Conservation (phyloP, 2,797 vertebrate species). For the Scarus forsteni region DNA sequence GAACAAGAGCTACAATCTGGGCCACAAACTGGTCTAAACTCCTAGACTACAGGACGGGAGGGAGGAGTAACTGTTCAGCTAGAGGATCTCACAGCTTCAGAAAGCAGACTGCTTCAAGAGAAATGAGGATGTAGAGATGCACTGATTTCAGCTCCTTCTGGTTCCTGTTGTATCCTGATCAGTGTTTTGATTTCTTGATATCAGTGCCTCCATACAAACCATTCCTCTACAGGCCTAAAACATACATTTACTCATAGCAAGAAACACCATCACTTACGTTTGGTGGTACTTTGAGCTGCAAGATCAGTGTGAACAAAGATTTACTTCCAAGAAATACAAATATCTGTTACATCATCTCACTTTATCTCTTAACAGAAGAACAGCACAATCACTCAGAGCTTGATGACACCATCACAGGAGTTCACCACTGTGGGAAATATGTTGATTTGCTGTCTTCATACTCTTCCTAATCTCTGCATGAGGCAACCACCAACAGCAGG, state of each 20-base stretch:
- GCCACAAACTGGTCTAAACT: neutral
- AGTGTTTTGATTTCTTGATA: neutral
- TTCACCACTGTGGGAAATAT: no score
- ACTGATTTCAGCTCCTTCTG: conserved; percentile 15
- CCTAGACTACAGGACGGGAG: conserved; percentile 20
- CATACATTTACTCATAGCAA: conserved; percentile 11
- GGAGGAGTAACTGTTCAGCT: conserved; percentile 15
- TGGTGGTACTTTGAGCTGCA: conserved; percentile 64
- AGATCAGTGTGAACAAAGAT: conserved; percentile 45
- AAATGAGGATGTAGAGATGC: conserved; percentile 42
- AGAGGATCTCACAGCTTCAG: conserved; percentile 9
- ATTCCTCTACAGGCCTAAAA: conserved; percentile 31
- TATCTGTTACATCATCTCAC: no score
- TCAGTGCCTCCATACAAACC: conserved; percentile 43
- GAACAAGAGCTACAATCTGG: neutral
- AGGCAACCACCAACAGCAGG: no score
- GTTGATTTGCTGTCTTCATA: no score
- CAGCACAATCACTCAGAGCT: no score
- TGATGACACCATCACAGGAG: no score
- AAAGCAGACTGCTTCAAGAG: conserved; percentile 16
- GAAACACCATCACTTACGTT: conserved; percentile 71
- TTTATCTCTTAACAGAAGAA: no score
- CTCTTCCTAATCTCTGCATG: no score
- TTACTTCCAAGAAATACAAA: neutral
- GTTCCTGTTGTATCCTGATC: neutral